Percentiles rank a stretch among this genome's conserved stretches.
Evolutionary conservation across 2,888 invertebrate species (phyloP).

Genomic region (Torymus tubicola): DNA sequence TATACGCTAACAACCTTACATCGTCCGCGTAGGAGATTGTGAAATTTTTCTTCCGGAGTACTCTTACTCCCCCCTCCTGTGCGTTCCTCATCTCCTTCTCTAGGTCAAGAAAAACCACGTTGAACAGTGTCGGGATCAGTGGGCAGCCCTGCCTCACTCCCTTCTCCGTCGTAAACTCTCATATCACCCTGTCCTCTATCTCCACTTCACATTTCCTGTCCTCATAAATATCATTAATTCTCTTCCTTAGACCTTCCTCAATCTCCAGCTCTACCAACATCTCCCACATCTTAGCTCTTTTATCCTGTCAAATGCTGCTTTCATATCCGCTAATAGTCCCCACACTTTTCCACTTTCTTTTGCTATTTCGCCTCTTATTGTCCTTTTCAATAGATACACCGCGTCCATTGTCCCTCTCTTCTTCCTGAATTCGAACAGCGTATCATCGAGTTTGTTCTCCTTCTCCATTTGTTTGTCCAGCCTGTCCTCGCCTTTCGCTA

Average conservation of each 20-base stretch:
- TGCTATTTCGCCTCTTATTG: no score
- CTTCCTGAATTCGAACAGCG: not conserved
- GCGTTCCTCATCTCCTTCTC: not conserved
- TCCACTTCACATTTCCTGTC: not conserved
- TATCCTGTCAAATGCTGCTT: no score
- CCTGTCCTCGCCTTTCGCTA: not conserved
- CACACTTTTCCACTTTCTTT: no score
- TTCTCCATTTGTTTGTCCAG: not conserved
- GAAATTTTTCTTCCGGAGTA: no score
- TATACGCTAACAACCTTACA: no score
- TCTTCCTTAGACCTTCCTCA: not conserved
- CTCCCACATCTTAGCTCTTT: no score
- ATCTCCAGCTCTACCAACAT: not conserved
- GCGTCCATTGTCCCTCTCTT: not conserved
- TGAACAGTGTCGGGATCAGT: not conserved
- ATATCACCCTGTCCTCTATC: not conserved
- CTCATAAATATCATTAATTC: not conserved
- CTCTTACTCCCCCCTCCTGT: no score
- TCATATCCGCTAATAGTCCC: no score
- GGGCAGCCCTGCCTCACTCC: not conserved
- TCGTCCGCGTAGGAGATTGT: no score
- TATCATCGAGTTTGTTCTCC: not conserved
- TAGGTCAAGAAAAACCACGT: not conserved
- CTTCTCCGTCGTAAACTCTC: not conserved
- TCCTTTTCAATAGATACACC: no score